Conservation (phyloP, 2,888 invertebrate genomes). For the Xestobium rufovillosum region DNA sequence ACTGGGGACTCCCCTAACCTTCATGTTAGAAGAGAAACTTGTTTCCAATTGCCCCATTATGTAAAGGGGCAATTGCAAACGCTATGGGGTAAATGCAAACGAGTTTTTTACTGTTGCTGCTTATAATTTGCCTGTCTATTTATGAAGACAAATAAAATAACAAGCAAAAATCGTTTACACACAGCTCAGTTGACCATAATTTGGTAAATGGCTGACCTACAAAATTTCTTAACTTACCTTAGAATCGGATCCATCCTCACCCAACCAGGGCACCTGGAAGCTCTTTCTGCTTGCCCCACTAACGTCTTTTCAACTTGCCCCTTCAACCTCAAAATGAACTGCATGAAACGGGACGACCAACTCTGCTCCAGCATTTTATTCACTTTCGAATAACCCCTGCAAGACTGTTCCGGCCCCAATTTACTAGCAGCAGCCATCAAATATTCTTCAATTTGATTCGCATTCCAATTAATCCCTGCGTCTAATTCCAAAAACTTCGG, state of each 20-base stretch:
- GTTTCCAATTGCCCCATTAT: no score
- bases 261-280: conserved; percentile 58
- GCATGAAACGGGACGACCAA: conserved; percentile 19
- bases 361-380: conserved; percentile 37
- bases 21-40: no score
- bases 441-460: conserved; percentile 70
- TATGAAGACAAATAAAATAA: no score
- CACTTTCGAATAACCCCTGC: conserved; percentile 61
- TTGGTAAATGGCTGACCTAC: no score
- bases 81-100: no score
- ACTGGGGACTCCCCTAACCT: no score
- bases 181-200: no score
- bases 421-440: conserved; percentile 70
- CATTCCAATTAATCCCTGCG: conserved; percentile 64
- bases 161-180: no score
- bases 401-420: conserved; percentile 74
- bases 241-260: conserved; percentile 50
- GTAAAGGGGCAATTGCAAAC: no score
- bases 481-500: conserved; percentile 54
- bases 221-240: no score
- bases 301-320: conserved; percentile 64
- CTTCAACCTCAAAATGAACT: conserved; percentile 54
- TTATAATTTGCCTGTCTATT: no score
- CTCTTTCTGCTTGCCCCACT: conserved; percentile 59
- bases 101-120: no score